These are phyloP conservation scores for Meda fulgida DNA, from an alignment of 2,797 vertebrate genomes.

Conservation along the genomic window DNA sequence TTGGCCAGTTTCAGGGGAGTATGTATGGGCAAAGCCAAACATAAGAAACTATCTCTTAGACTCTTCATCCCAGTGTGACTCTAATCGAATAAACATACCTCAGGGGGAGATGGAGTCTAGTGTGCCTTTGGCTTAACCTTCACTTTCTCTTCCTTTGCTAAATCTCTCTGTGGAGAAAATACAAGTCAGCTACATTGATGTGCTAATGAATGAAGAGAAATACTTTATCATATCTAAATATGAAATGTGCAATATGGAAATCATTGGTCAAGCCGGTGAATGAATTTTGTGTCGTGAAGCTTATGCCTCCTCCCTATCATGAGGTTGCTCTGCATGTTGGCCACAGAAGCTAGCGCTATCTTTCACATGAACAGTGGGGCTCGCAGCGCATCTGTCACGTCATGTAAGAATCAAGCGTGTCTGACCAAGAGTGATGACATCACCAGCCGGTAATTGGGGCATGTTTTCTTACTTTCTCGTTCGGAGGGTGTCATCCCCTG, in stretches of 20 bases:
- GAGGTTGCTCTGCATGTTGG: not conserved
- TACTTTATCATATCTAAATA: slow-evolving; percentile 23
- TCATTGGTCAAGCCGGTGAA: not conserved
- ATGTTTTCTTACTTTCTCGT: slow-evolving; percentile 57
- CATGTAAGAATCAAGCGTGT: slow-evolving; percentile 54
- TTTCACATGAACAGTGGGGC: slow-evolving; percentile 7
- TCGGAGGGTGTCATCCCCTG: slow-evolving; percentile 50
- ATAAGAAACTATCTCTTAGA: slow-evolving; percentile 38
- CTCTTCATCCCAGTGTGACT: slow-evolving; percentile 45
- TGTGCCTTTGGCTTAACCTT: slow-evolving; percentile 43
- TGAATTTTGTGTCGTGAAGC: slow-evolving; percentile 2
- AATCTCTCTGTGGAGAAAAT: slow-evolving; percentile 13
- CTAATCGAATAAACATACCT: slow-evolving; percentile 51
- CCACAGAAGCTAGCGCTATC: not conserved
- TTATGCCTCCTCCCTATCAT: slow-evolving; percentile 1
- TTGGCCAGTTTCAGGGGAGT: slow-evolving; percentile 41
- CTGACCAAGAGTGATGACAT: slow-evolving; percentile 53
- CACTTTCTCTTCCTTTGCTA: slow-evolving; percentile 24
- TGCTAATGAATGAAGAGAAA: slow-evolving; percentile 15
- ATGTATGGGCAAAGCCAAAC: slow-evolving; percentile 44
- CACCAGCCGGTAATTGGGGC: slow-evolving; percentile 47
- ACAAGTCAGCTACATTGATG: not conserved
- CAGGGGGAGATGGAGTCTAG: slow-evolving; percentile 16
- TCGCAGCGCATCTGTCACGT: slow-evolving; percentile 54
- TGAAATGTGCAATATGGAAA: slow-evolving; percentile 5